A percentile compares a stretch with the other conserved stretches of the same genome.
Conservation (phyloP, 2,888 invertebrate species). For the Junonia oenone region DNA sequence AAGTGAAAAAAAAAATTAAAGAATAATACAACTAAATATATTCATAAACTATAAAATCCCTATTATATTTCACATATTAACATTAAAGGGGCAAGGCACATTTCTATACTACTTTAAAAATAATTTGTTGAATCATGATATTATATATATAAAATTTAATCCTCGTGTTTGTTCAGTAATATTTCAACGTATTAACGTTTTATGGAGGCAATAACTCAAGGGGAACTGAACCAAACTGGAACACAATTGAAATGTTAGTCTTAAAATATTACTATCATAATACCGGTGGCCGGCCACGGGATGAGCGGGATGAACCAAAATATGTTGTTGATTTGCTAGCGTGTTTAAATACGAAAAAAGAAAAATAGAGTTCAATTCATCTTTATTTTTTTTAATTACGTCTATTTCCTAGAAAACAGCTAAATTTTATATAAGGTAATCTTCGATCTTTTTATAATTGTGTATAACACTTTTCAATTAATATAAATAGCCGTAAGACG, state of each 20-base stretch:
- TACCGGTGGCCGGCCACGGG: slow-evolving; percentile 35
- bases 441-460: too few species aligned
- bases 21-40: background rate
- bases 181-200: slow-evolving; percentile 60
- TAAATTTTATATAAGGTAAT: too few species aligned
- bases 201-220: slow-evolving; percentile 67
- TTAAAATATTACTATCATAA: slow-evolving; percentile 53
- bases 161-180: slow-evolving; percentile 52
- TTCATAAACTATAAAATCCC: background rate
- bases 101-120: slow-evolving; percentile 10
- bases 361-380: too few species aligned
- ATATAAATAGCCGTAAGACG: too few species aligned
- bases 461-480: too few species aligned
- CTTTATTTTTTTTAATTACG: too few species aligned
- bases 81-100: background rate
- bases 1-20: too few species aligned
- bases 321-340: too few species aligned
- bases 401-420: too few species aligned
- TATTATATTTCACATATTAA: background rate
- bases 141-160: slow-evolving; percentile 18
- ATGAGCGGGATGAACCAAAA: slow-evolving; percentile 21
- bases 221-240: slow-evolving; percentile 48
- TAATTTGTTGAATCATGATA: slow-evolving; percentile 4
- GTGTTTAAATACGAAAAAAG: too few species aligned
- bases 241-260: slow-evolving; percentile 56